These are phyloP conservation scores for Tachycineta bicolor DNA, from an alignment of 2,113 vertebrate species.

Conservation along the genomic window DNA sequence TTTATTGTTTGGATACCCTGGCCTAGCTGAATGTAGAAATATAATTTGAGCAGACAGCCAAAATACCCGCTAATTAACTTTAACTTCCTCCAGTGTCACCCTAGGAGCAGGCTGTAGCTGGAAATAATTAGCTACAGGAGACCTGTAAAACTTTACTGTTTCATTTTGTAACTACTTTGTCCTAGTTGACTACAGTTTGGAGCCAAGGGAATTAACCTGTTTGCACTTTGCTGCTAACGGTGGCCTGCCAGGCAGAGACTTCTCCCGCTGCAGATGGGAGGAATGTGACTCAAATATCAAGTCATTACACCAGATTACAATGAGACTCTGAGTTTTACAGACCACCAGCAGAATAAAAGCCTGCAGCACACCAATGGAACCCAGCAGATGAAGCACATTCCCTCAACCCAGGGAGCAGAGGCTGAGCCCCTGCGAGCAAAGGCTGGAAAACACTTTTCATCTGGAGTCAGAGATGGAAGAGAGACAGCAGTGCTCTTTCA, in stretches of 20 bases:
- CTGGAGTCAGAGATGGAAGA: background rate
- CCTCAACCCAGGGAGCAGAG: background rate
- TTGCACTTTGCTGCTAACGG: background rate
- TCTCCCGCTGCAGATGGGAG: accelerated
- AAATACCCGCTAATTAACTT: background rate
- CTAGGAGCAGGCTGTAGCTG: background rate
- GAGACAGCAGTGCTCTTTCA: background rate
- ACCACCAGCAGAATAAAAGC: background rate
- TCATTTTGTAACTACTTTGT: background rate
- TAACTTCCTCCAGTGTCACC: background rate
- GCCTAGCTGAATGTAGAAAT: background rate
- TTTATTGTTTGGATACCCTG: background rate
- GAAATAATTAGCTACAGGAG: background rate
- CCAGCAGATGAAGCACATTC: background rate
- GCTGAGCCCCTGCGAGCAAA: background rate
- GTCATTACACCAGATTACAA: background rate
- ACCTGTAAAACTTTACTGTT: background rate
- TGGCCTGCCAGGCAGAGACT: background rate
- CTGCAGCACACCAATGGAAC: background rate
- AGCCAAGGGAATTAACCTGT: background rate
- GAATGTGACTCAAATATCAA: background rate
- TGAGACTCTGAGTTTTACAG: background rate
- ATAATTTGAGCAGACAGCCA: background rate
- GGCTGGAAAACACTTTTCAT: background rate
- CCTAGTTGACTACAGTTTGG: background rate